Base-by-base conservation (phyloP, 2,888 invertebrate species). In the Nezara viridula region DNA sequence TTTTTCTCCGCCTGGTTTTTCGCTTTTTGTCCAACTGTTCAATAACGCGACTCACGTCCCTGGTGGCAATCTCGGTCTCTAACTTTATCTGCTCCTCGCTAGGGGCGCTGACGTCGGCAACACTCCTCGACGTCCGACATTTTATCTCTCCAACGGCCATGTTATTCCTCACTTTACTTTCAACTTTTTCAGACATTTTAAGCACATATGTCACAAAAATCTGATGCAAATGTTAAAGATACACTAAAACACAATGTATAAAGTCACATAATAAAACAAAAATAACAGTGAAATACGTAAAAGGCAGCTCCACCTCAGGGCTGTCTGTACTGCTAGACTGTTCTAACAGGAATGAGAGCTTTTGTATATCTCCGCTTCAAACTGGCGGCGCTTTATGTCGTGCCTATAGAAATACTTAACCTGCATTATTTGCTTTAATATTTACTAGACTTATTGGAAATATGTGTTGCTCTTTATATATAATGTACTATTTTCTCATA, bases 1-100 rank as follows among this genome's bases (percentile, higher is more conserved):
- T 94, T 94, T 96, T 96, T 92, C 96, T 96, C 94, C 96, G 95
- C 90, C 96, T 93, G 87, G 96, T 95, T 92, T 96, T 96, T 92
- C 95, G 95, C 92, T 95, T 95, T 91, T 94, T 94, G 85, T 93
- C 92, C 37, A 92, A 92, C 9, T 92, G 92, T 91, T 92, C 92
- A 19, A 91, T 91, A 89, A 90, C 90, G 49, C 85, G 88, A 85
- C 86, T 86, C 90, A 90, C 90, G 87, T 91, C 91, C 87, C 89
- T 90, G 89, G 12, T 86, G 47, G 47, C 89, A 40, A 86, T 37
- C 66, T 89, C 86, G 81, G 85, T 55, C 40, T 81, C 73, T 7
- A 89, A 66, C 60, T 90, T 90, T 7, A 27, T 88, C 12, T 32
- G 50, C 12, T 52, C 40, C 9, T 89, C 90, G 90, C 88, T 86